Base-by-base conservation (phyloP, 2,797 vertebrate species). In the Acestrorhynchus altus region DNA sequence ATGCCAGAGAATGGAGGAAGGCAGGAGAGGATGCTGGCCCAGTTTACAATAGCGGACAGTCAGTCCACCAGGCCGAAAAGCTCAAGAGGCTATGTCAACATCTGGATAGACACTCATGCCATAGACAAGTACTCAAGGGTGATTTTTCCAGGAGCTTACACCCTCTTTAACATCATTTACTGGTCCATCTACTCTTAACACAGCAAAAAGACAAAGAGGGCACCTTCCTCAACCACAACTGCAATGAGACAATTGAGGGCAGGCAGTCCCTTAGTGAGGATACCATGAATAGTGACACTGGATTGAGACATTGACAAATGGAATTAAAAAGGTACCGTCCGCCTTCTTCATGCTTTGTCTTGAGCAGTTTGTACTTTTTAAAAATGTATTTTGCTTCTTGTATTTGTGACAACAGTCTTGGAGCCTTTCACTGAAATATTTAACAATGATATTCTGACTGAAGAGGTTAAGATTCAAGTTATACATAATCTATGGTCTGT, bases 91-190 rank as follows among this genome's bases (percentile, higher is more conserved):
- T 96, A 98, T 0, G 87, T 96, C 86, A 95, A 96, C 87, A 93
- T 95, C 83, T 95, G 94, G 86, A 95, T 99, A 83, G 96, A 98
- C 86, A 98, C 95, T 56, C 98, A 99, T 0, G 92, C 96, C 72
- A 99, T 99, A 83, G 97, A 99, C 91, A 98, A 97, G 84, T 99
- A 98, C 89, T 99, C 97, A 0, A 92, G 97, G 88, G 83, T 97
- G 69, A 93, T 98, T 86, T 99, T 99, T 81, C 97, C 98, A 42
- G 96, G 95, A 69, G 95, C 95, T 0, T 99, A 96, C 85, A 95
- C 97, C 88, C 94, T 98, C 91, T 99, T 99, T 89, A 99, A 98
- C 89, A 93, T 99, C 90, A 94, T 99, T 91, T 99, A 99, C 84
- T 99, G 98, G 98, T 96, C 95, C 87, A 97, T 98, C 82, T 98